Percentiles rank a stretch among this genome's conserved stretches.
Evolutionary conservation across 2,113 vertebrate species (phyloP).

Genomic region (Orycteropus afer): DNA sequence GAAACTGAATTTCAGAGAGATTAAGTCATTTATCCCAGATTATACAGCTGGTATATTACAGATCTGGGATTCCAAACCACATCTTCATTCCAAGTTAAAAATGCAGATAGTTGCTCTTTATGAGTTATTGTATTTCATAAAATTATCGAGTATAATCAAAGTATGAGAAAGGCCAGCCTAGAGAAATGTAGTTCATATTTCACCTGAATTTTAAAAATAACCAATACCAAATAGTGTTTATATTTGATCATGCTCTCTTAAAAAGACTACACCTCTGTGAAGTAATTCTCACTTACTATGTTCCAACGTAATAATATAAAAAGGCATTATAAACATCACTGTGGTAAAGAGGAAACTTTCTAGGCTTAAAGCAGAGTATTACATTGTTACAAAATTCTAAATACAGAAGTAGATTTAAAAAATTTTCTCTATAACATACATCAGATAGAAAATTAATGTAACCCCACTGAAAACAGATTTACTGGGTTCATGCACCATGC

Average conservation of each 20-base stretch:
- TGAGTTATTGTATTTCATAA: background rate
- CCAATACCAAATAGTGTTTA: background rate
- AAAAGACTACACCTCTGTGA: background rate
- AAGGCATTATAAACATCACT: background rate
- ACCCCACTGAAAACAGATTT: background rate
- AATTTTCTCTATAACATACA: background rate
- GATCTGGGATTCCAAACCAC: background rate
- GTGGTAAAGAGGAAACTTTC: background rate
- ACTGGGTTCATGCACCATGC: background rate
- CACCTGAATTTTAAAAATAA: background rate
- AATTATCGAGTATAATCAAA: conserved; percentile 12
- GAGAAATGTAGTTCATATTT: background rate
- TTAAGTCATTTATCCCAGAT: no score
- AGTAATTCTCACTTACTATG: background rate
- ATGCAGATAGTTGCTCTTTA: background rate
- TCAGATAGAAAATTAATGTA: background rate
- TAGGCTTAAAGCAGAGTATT: background rate
- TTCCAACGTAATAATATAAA: background rate
- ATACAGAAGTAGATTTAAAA: background rate
- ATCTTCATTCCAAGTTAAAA: conserved; percentile 16
- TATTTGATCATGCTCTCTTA: background rate
- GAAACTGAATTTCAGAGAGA: conserved; percentile 8
- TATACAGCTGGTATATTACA: background rate
- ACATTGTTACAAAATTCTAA: background rate
- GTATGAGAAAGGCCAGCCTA: background rate